A percentile compares a stretch with the other conserved stretches of the same genome.
Conservation (phyloP, 2,797 vertebrate species). For the Scarus forsteni region DNA sequence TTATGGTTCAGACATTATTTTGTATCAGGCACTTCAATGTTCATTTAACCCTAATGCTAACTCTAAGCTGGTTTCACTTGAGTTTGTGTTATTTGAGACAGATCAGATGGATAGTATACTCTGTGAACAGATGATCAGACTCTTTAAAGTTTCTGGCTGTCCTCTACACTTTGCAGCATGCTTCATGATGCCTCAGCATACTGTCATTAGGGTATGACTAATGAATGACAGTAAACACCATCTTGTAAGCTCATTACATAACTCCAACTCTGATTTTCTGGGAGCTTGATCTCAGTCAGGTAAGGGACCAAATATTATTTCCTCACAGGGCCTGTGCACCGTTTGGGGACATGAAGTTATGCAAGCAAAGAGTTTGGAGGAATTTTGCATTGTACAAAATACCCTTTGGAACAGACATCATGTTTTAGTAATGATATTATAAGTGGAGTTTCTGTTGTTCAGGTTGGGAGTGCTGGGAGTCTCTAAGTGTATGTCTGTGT, state of each 20-base stretch:
- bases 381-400: conserved; percentile 51
- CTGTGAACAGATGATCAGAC: conserved; percentile 12
- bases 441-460: conserved; percentile 52
- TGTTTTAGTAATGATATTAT: conserved; percentile 49
- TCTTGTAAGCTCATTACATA: conserved; percentile 32
- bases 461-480: conserved; percentile 23
- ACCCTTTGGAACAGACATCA: conserved; percentile 38
- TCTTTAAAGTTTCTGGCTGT: conserved; percentile 24
- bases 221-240: conserved; percentile 39
- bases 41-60: too few relatives aligned
- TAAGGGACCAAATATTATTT: conserved; percentile 14
- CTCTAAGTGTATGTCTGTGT: not conserved
- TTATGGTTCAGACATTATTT: too few relatives aligned
- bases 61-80: not conserved
- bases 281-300: conserved; percentile 22
- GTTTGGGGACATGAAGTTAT: conserved; percentile 16
- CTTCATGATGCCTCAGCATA: conserved; percentile 29
- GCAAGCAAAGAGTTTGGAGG: conserved; percentile 23
- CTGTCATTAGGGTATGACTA: conserved; percentile 35
- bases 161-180: conserved; percentile 12
- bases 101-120: conserved; percentile 2
- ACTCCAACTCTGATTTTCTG: conserved; percentile 28
- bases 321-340: conserved; percentile 40
- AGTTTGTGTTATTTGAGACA: conserved; percentile 3
- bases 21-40: too few relatives aligned